Base-by-base conservation (phyloP, 2,888 invertebrate species). In the Epinotia ramella region DNA sequence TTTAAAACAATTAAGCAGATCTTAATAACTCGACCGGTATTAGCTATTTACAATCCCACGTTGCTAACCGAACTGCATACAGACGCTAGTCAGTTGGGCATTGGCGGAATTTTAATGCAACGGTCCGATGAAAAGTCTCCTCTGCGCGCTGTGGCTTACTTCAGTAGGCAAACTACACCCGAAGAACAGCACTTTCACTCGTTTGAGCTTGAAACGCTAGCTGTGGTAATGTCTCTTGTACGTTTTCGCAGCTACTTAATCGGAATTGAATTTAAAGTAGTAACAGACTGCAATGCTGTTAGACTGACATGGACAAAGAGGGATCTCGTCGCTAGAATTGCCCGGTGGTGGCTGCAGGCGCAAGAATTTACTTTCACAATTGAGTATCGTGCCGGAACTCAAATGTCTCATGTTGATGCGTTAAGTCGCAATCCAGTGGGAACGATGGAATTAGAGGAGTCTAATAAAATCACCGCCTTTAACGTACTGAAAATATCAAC, bases 121-220 rank as follows among this genome's bases (percentile, higher is more conserved):
- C 33, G 33, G 3, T 6, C 33, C 6, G 33, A 33, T 33, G 33
- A 33, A 33, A 33, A 33, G 33, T 33, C 33, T 33, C 33, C 33
- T 33, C 33, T 33, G 4, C 33, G 33, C 33, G 33, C 33, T 33
- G 33, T 33, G 33, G 33, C 33, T 33, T 33, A 33, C 33, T 33
- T 33, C 28, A 71, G 75, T 57, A 33, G 73, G 5, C 73, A 73
- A 64, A 76, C 76, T 6, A 68, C 72, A 2, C 13, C 64, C 13
- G 76, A 76, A 65, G 76, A 76, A 49, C 72, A 68, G 16, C 67
- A 67, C 56, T 67, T 57, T 60, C 13, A 46, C 2, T 46, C 46
- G 46, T 46, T 46, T 46, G 46, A 46, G 13, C 46, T 46, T 1
- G 46, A 46, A 56, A 71, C 56, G 7, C 49, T 66, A 56, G 56